phyloP scores from a whole-genome alignment of 1,140 invertebrate genomes.

The Camponotus vicinus region DNA sequence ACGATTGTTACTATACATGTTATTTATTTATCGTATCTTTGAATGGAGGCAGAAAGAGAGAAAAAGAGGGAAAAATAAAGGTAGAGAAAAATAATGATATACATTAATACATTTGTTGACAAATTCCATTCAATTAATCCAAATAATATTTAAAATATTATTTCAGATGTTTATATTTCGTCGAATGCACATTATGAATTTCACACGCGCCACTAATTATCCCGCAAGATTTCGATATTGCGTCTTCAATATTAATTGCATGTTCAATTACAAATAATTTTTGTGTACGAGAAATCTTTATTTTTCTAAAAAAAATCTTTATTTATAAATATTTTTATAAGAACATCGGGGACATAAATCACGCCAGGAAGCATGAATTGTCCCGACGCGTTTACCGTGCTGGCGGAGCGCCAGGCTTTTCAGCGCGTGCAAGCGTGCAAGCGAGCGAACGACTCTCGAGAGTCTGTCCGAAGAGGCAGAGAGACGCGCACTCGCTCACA shows the following conservation, averaged over 20 bases:
- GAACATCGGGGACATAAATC: conserved; percentile 45
- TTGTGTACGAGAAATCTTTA: neutral
- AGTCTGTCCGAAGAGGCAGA: conserved; percentile 59
- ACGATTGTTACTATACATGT: conserved; percentile 18
- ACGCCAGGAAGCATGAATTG: conserved; percentile 54
- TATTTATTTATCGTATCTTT: conserved; percentile 43
- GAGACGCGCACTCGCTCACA: conserved; percentile 11
- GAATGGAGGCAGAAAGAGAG: neutral
- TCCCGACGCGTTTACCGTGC: conserved; percentile 52
- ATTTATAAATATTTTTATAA: conserved; percentile 1
- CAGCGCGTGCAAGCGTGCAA: conserved; percentile 38
- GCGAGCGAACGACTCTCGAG: conserved; percentile 22
- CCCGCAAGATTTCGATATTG: neutral
- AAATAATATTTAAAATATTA: neutral
- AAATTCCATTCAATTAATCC: neutral
- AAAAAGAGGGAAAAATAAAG: too few relatives aligned
- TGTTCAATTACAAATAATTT: too few relatives aligned
- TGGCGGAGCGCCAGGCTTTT: conserved; percentile 53
- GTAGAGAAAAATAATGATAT: too few relatives aligned
- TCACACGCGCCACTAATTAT: neutral
- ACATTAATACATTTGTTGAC: conserved; percentile 9
- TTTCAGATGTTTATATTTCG: neutral
- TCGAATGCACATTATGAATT: neutral
- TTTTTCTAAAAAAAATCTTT: neutral
- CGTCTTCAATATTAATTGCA: too few relatives aligned